Evolutionary conservation across 2,797 vertebrate species (phyloP).

Genomic region (Cichlasoma orientale): DNA sequence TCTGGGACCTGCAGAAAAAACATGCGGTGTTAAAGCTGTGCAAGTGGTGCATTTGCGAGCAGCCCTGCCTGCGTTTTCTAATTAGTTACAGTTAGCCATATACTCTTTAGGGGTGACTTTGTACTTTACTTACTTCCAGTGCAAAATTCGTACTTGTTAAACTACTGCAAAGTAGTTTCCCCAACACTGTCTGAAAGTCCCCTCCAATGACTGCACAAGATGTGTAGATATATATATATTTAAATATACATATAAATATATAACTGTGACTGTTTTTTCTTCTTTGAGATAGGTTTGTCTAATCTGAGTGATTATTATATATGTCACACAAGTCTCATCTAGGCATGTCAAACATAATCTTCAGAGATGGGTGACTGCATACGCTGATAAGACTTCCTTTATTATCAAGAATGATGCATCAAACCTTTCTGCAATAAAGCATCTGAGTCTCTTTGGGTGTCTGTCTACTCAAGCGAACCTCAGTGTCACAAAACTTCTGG

Average conservation of each 20-base stretch:
- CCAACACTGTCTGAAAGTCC: background rate
- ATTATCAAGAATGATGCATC: background rate
- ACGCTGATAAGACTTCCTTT: background rate
- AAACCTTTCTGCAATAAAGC: background rate
- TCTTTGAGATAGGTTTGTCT: background rate
- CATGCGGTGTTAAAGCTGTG: background rate
- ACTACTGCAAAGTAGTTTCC: background rate
- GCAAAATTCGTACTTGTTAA: background rate
- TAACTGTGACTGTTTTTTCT: too few relatives aligned
- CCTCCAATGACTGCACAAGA: background rate
- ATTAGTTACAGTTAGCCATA: too few relatives aligned
- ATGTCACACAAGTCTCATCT: background rate
- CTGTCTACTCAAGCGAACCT: background rate
- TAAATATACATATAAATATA: too few relatives aligned
- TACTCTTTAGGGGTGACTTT: background rate
- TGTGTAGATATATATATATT: background rate
- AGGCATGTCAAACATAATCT: background rate
- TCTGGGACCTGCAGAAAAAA: conserved; percentile 56
- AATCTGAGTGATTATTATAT: background rate
- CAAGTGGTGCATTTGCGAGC: too few relatives aligned
- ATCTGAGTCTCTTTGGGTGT: background rate
- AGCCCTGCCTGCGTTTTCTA: too few relatives aligned
- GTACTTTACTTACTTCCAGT: background rate
- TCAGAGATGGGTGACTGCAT: background rate
- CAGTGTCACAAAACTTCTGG: background rate